A percentile compares a stretch with the other conserved stretches of the same genome.
Evolutionary conservation across 2,113 vertebrate species (phyloP).

Genomic region (Gambusia affinis): DNA sequence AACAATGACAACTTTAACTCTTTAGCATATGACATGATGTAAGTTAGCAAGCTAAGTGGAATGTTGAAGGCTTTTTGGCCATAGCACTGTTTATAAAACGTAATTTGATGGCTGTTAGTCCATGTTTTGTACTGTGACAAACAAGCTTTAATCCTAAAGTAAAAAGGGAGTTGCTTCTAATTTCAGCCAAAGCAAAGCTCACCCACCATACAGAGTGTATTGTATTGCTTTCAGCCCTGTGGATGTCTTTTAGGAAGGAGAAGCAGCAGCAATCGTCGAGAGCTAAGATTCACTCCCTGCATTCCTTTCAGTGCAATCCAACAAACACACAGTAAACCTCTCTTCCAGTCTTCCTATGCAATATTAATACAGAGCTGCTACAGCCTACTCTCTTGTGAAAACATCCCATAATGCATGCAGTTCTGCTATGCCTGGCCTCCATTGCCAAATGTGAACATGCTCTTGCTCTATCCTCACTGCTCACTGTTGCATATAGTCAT

Average conservation of each 20-base stretch:
- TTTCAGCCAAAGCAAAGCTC: not conserved
- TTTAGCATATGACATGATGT: too few species aligned
- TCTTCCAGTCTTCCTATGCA: slow-evolving; percentile 29
- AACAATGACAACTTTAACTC: too few species aligned
- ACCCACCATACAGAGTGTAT: not conserved
- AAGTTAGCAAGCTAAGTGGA: too few species aligned
- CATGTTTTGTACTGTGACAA: not conserved
- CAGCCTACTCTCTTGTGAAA: slow-evolving; percentile 46
- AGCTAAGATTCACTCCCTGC: slow-evolving; percentile 31
- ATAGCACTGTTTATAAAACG: too few species aligned
- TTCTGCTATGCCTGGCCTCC: slow-evolving; percentile 37
- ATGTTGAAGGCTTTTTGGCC: too few species aligned
- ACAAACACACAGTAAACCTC: not conserved
- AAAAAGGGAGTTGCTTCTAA: not conserved
- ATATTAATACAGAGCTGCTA: slow-evolving; percentile 52
- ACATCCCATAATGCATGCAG: slow-evolving; percentile 56
- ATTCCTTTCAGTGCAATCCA: slow-evolving; percentile 6
- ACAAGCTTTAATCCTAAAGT: not conserved
- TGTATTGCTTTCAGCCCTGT: not conserved
- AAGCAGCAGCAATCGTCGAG: slow-evolving; percentile 45
- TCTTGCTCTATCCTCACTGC: slow-evolving; percentile 14
- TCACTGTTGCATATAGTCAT: not conserved
- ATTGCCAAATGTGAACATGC: slow-evolving; percentile 39
- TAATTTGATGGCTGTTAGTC: too few species aligned
- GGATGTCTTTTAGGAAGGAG: slow-evolving; percentile 11